These are phyloP conservation scores for Catostomus latipinnis DNA, from an alignment of 2,797 vertebrate genomes.

Conservation along the genomic window DNA sequence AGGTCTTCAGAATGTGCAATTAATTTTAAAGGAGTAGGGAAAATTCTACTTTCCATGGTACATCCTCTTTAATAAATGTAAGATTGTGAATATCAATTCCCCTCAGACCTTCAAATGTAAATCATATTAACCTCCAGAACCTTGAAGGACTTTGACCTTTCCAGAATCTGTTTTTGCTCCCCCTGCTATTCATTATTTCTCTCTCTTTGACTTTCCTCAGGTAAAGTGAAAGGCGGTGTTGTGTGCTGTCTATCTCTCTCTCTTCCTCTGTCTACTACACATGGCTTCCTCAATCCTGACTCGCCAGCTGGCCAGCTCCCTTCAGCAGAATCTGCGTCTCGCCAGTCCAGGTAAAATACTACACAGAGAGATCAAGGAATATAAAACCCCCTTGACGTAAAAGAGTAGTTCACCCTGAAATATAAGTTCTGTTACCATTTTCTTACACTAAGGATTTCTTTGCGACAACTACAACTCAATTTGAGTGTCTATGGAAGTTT, in stretches of 20 bases:
- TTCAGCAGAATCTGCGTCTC: constrained; percentile 80
- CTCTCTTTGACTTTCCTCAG: constrained; percentile 10
- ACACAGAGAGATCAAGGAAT: background rate
- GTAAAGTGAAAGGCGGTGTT: constrained; percentile 47
- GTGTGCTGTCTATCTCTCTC: constrained; percentile 10
- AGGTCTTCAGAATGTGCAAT: no score
- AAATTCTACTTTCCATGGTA: no score
- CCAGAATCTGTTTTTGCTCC: background rate
- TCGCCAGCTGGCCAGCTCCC: constrained; percentile 75
- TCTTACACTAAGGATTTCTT: no score
- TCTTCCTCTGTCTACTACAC: constrained; percentile 39
- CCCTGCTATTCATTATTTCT: background rate
- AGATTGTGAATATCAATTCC: background rate
- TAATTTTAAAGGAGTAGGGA: no score
- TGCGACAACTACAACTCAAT: no score
- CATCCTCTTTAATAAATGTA: background rate
- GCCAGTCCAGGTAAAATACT: constrained; percentile 71
- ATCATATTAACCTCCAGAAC: background rate
- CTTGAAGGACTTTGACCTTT: background rate
- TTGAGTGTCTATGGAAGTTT: no score
- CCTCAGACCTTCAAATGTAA: background rate
- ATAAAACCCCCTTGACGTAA: background rate
- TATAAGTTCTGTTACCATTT: no score
- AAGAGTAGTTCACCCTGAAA: no score
- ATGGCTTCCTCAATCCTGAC: constrained; percentile 86